A percentile compares a stretch with the other conserved stretches of the same genome.
Evolutionary conservation across 2,888 invertebrate species (phyloP).

Genomic region (Antheraea assamensis): DNA sequence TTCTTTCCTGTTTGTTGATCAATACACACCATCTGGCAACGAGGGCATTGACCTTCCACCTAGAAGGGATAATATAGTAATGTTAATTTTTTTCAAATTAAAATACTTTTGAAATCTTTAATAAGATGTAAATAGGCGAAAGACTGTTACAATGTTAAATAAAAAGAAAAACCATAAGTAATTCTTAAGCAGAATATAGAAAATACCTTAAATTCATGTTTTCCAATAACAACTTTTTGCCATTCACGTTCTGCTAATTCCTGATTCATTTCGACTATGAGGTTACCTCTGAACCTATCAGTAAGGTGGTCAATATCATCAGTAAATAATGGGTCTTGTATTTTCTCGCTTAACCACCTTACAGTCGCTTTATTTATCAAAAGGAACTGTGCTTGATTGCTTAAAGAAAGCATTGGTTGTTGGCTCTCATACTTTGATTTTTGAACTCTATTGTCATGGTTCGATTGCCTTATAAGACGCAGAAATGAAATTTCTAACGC

Average conservation of each 20-base stretch:
- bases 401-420: constrained; percentile 79
- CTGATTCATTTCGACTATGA: constrained; percentile 87
- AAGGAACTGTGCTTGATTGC: constrained; percentile 93
- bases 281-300: constrained; percentile 94
- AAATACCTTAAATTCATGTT: constrained; percentile 84
- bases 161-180: too few species aligned
- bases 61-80: constrained; percentile 51
- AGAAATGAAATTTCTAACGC: constrained; percentile 86
- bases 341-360: constrained; percentile 84
- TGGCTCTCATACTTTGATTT: constrained; percentile 57
- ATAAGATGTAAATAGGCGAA: too few species aligned
- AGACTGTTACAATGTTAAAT: too few species aligned
- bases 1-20: constrained; percentile 92
- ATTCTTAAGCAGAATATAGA: background rate
- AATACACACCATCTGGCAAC: constrained; percentile 98
- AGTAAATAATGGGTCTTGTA: constrained; percentile 77
- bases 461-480: constrained; percentile 85
- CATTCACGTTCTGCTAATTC: constrained; percentile 92
- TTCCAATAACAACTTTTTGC: constrained; percentile 85
- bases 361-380: constrained; percentile 91
- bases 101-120: too few species aligned
- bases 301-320: constrained; percentile 84
- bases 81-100: too few species aligned
- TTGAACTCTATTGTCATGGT: constrained; percentile 54
- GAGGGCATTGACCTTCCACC: constrained; percentile 90